Percentiles rank a stretch among this genome's conserved stretches.
Evolutionary conservation across 2,113 vertebrate genomes (phyloP).

Genomic region (Colossoma macropomum): DNA sequence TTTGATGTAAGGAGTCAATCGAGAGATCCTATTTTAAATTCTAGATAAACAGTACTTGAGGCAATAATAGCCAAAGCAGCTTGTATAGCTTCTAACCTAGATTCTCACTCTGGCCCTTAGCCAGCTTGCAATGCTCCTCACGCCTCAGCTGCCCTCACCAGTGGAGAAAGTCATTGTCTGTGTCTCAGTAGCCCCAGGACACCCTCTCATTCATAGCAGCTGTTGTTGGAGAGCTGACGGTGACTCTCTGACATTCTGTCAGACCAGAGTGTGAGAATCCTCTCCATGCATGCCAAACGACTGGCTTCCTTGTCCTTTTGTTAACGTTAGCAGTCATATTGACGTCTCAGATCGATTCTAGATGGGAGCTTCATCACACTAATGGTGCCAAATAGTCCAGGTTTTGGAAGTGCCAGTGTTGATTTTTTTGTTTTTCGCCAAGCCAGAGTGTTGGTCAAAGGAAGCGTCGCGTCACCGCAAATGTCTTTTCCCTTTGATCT

Average conservation of each 20-base stretch:
- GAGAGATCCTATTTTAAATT: too few species aligned
- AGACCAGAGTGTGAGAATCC: constrained; percentile 18
- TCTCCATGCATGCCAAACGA: constrained; percentile 36
- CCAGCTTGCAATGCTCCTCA: constrained; percentile 51
- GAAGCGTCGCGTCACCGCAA: not conserved
- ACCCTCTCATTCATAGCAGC: constrained; percentile 57
- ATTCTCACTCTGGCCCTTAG: constrained; percentile 26
- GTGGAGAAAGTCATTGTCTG: constrained; percentile 46
- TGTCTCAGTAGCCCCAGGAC: constrained; percentile 49
- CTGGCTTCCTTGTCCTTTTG: not conserved
- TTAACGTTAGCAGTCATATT: constrained; percentile 9
- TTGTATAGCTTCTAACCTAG: constrained; percentile 12
- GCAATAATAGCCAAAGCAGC: not conserved
- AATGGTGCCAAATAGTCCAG: constrained; percentile 1
- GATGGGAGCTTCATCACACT: not conserved
- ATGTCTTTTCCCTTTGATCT: constrained; percentile 1
- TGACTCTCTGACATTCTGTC: constrained; percentile 47
- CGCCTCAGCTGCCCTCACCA: constrained; percentile 28
- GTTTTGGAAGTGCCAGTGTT: not conserved
- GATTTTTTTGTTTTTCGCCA: constrained; percentile 13
- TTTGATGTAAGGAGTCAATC: not conserved
- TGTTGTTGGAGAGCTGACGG: constrained; percentile 48
- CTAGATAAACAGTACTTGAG: not conserved
- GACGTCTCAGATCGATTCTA: constrained; percentile 26
- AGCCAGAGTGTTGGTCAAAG: not conserved